Percentiles rank a stretch among this genome's conserved stretches.
Conservation (phyloP, 2,797 vertebrate genomes). For the Gila robusta region DNA sequence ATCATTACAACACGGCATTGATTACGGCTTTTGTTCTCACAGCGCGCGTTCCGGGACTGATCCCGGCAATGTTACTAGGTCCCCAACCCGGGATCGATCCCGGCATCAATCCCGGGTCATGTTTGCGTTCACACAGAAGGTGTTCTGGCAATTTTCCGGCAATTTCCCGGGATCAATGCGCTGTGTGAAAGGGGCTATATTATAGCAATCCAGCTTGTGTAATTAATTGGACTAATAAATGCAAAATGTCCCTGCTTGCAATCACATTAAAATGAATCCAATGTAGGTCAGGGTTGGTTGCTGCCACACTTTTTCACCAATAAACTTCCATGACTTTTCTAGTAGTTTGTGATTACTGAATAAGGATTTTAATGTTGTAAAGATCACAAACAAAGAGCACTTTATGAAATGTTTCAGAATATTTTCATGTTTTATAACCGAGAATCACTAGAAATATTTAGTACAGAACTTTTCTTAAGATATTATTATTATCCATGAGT, state of each 20-base stretch:
- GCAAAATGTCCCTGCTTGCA: neutral
- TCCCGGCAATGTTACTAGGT: too few relatives aligned
- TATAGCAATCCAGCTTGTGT: constrained; percentile 4
- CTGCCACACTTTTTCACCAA: neutral
- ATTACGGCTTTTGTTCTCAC: too few relatives aligned
- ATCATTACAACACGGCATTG: too few relatives aligned
- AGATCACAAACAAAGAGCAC: neutral
- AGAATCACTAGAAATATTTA: neutral
- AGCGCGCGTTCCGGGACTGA: too few relatives aligned
- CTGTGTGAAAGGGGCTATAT: neutral
- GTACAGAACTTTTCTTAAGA: neutral
- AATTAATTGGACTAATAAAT: constrained; percentile 5
- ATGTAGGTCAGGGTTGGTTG: neutral
- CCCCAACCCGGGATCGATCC: too few relatives aligned
- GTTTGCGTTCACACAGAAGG: too few relatives aligned
- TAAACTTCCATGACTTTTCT: neutral
- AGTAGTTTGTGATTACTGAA: neutral
- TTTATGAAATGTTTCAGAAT: neutral
- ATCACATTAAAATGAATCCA: neutral
- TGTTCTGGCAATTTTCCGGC: too few relatives aligned
- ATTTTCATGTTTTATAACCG: neutral
- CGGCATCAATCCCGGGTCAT: too few relatives aligned
- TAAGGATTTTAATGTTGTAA: neutral
- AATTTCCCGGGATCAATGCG: too few relatives aligned
- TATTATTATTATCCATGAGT: too few relatives aligned